Base-by-base conservation (phyloP, 30 jellyfish, hydroid and myxozoan species). In the Sanderia malayensis region DNA sequence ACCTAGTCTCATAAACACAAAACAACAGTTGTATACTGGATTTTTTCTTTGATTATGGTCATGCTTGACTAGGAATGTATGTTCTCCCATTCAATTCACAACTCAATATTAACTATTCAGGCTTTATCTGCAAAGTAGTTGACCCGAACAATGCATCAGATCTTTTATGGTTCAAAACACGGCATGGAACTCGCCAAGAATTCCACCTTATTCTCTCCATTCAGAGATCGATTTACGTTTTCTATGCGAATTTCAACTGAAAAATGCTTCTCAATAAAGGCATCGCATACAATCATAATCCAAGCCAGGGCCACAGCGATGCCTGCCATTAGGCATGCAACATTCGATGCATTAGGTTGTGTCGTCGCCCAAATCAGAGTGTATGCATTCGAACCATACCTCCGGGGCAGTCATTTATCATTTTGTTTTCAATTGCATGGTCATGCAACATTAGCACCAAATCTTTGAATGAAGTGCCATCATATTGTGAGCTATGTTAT, bases 141-240 rank as follows among this genome's bases (percentile, higher is more conserved):
- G 89, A 73, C 75, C 59, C 70, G 52, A 71, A 55, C 37, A 65
- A 58, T 46, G 89, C 64, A 78, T 78, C 64, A 61, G 66, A 78
- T 46, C 89, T 78, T 64, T 78, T 78, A 78, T 78, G 89, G 82
- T 78, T 44, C 82, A 64, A 29, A 53, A 66, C 89, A 4, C 89
- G 89, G 71, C 82, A 79, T 81, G 89, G 82, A 22, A 44, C 89
- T 78, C 74, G 33, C 58, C 76, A 67, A 78, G 89, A 78, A 78
- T 78, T 78, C 24, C 24, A 49, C 64, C 64, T 49, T 49, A 49
- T 49, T 49, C 23, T 49, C 24, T 49, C 11, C 18, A 37, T 44
- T 45, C 89, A 2, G 80, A 46, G 74, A 67, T 65, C 29, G 41
- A 15, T 17, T 45, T 26, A 58, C 45, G 47, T 22, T 34, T 79